Evolutionary conservation across 2,113 vertebrate genomes (phyloP), one percentile per base, ranked within the genome.

Genomic region (Nothoprocta perdicaria): DNA sequence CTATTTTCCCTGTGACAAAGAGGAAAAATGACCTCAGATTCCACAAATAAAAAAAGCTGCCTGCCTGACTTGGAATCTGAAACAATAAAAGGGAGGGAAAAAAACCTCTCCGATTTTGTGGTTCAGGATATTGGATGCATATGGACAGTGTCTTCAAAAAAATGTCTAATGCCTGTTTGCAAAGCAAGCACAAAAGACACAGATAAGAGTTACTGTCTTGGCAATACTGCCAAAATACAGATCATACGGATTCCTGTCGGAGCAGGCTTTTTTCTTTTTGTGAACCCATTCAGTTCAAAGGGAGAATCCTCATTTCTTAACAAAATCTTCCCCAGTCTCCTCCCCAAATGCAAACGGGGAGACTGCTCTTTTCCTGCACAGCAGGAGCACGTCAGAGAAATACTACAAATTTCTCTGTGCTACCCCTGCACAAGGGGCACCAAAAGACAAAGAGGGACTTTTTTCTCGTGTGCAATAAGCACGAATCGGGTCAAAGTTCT

Each of bases 401-500:
- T 0, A 9, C 18, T 23, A 63, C 29, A 84, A 53, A 35, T 5
- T 48, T 48, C 21, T 23, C 48, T 48, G 48, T 9, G 22, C 48
- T 48, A 21, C 48, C 21, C 48, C 66, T 33, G 19, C 22, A 88
- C 46, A 40, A 58, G 66, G 78, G 45, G 61, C 67, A 76, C 62
- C 71, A 19, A 71, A 92, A 85, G 55, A 91, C 53, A 31, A 21
- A 73, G 17, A 76, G 66, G 55, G 52, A 62, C 3, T 45, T 93
- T 90, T 92, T 27, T 27, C 17, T 18, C 21, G 79, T 1, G 2
- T 79, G 85, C 71, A 75, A n/a, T 9, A 69, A 57, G 74, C 50
- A 86, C 90, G 83, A 90, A 95, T 52, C 61, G 88, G 95, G 95
- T 91, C 94, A 96, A 95, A 96, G 96, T 95, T n/a, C 77, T 18